phyloP scores from a whole-genome alignment of 2,797 vertebrate species.

The Alauda arvensis region DNA sequence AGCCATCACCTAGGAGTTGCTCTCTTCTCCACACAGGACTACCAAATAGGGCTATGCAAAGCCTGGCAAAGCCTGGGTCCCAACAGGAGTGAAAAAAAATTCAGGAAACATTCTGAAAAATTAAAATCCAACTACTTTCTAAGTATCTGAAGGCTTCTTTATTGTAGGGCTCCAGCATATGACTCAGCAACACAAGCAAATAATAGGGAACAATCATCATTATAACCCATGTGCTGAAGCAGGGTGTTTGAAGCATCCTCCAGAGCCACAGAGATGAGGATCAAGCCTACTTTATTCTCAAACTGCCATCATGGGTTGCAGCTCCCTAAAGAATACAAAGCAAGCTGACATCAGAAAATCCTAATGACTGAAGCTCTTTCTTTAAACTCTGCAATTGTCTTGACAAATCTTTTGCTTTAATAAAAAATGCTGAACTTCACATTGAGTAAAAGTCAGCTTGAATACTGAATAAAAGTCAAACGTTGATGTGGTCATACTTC shows the following conservation, averaged over 20 bases:
- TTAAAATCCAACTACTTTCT: background rate
- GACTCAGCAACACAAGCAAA: background rate
- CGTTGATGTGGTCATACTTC: accelerated
- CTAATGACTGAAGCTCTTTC: background rate
- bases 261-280: background rate
- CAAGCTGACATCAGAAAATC: background rate
- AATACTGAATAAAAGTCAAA: background rate
- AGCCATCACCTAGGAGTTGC: background rate
- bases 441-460: background rate
- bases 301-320: background rate
- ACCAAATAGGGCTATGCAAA: background rate
- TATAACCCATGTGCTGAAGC: background rate
- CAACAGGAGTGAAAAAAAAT: background rate
- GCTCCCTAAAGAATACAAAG: background rate
- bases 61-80: background rate
- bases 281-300: background rate
- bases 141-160: background rate
- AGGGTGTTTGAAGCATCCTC: background rate
- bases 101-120: background rate
- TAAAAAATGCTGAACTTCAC: background rate
- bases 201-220: background rate
- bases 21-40: background rate
- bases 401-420: background rate
- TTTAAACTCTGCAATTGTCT: background rate
- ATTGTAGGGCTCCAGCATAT: background rate